Base-by-base conservation (phyloP, 2,113 vertebrate genomes). In the Apistogramma diplotaenia region DNA sequence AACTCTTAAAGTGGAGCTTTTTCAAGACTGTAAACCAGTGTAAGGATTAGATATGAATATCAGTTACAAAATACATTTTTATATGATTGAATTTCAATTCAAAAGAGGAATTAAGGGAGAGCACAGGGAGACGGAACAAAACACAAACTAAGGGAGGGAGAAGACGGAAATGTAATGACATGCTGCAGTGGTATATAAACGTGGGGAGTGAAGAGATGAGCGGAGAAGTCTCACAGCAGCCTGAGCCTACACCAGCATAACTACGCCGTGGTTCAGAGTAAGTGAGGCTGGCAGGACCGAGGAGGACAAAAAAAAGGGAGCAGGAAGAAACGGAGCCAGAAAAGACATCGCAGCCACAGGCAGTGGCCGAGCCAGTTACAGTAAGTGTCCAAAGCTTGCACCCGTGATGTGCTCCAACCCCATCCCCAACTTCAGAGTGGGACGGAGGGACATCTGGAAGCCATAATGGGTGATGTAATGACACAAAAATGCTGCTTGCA, bases 371-470 rank as follows among this genome's bases (percentile, higher is more conserved):
- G 85, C 57, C 80, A 76, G 82, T 91, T 89, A 91, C 86, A 87
- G 75, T 88, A 83, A 88, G 78, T 85, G 90, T 92, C 91, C 85
- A 79, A 87, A 77, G 7, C 85, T 90, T 75, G 84, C 78, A 89
- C 40, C 84, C 74, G n/a, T 31, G 76, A 23, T n/a, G 16, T 6
- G 25, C 88, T 89, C 82, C 83, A 82, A 76, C 55, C 82, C 81
- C 77, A 86, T 71, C 87, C 54, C 82, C 54, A 81, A 71, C 72
- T 83, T 79, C 79, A 71, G 79, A 91, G 83, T 40, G 76, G 81
- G 89, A 93, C 23, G 59, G 85, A 82, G 91, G 86, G 89, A 95
- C 94, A 96, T 96, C 95, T 96, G 95, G 94, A 95, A 96, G 88
- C 86, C 88, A 95, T 96, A 94, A 94, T 65, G 75, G 65, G 83